phyloP scores from a whole-genome alignment of 2,888 invertebrate genomes.

The Marasmarcha lunaedactyla region DNA sequence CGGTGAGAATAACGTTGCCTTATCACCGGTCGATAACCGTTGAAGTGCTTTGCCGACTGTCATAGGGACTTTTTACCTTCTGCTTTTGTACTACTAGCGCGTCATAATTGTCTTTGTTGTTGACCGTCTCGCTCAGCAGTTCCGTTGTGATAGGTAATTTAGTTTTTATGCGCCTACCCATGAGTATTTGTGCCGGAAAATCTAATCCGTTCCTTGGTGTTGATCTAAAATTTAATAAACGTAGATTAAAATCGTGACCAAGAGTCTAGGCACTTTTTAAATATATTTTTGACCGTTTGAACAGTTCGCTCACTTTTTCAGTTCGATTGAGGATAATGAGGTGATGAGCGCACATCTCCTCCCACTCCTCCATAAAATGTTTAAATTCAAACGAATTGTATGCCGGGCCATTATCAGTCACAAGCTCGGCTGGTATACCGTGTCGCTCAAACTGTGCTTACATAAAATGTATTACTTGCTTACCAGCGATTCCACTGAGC shows the following conservation, averaged over 20 bases:
- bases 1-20: neutral
- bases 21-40: neutral
- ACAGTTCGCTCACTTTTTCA: constrained; percentile 6
- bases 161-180: neutral
- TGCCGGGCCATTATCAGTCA: too few relatives aligned
- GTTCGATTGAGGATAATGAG: constrained; percentile 12
- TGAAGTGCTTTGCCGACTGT: neutral
- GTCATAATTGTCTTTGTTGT: constrained; percentile 8
- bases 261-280: constrained; percentile 7
- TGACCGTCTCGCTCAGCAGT: constrained; percentile 4
- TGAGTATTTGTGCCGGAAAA: too few relatives aligned
- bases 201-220: constrained; percentile 9
- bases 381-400: constrained; percentile 12
- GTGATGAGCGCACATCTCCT: constrained; percentile 10
- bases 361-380: constrained; percentile 10
- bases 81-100: constrained; percentile 2
- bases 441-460: constrained; percentile 13
- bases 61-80: constrained; percentile 1
- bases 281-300: constrained; percentile 7
- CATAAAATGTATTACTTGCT: too few relatives aligned
- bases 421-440: constrained; percentile 12
- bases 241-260: constrained; percentile 5
- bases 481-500: too few relatives aligned
- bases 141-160: constrained; percentile 2
- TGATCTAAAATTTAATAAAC: constrained; percentile 8